These are phyloP conservation scores for Irena cyanogastra DNA, from an alignment of 2,113 vertebrate genomes.

Conservation along the genomic window DNA sequence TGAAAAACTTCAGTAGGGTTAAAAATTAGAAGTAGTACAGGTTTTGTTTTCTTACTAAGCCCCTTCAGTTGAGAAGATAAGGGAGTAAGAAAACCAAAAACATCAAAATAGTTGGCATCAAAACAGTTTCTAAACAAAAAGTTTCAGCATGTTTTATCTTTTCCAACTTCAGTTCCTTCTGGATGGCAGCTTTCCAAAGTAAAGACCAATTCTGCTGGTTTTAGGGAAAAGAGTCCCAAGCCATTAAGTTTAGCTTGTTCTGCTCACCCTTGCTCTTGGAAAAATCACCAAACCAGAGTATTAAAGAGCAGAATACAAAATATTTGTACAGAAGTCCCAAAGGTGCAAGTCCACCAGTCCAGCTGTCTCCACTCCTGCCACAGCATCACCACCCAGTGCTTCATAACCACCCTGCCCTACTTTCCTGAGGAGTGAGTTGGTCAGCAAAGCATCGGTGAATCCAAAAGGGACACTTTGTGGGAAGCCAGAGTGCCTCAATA, in stretches of 20 bases:
- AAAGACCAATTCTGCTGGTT: not conserved
- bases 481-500: accelerated
- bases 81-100: not conserved
- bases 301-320: not conserved
- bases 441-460: not conserved
- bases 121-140: not conserved
- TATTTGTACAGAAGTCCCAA: not conserved
- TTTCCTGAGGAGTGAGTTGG: accelerated
- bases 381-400: not conserved
- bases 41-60: not conserved
- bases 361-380: not conserved
- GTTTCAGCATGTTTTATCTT: not conserved
- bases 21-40: not conserved
- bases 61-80: not conserved
- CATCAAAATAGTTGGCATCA: not conserved
- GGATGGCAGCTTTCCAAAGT: not conserved
- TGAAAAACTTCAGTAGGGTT: not conserved
- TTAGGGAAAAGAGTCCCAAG: not conserved
- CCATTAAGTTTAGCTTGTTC: not conserved
- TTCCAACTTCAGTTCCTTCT: not conserved
- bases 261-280: not conserved
- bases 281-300: not conserved
- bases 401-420: not conserved
- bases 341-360: not conserved
- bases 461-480: accelerated